Evolutionary conservation across 2,113 vertebrate species (phyloP), one percentile per base, ranked within the genome.

Genomic region (Orycteropus afer): DNA sequence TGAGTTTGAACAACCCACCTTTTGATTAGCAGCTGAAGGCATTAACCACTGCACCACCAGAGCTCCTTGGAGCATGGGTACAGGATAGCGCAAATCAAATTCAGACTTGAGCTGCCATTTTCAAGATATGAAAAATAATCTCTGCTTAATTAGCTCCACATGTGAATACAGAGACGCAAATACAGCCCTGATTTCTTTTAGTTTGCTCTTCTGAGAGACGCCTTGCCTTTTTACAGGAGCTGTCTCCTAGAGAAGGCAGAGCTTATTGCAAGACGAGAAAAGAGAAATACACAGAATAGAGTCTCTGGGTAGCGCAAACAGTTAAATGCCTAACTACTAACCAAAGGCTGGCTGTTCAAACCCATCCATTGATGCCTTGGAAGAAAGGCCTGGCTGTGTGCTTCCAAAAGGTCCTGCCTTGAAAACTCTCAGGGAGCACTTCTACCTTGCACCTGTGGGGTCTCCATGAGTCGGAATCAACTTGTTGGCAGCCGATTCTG

Each of bases 251-350:
- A 49, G 93, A 79, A 5, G 18, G 53, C 80, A 34, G 76, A 65
- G 94, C 79, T 88, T 94, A 69, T 94, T 89, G 47, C 47, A 15
- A 3, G 49, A 7, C 37, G 88, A 95, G 82, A 93, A 93, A 80
- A 86, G 5, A 17, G 8, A 84, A 93, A 78, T 34, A 37, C 0
- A 71, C 27, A 78, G 42, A 81, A 69, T 5, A 20, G 73, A 71
- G 20, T 71, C 69, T 22, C 69, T 40, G 37, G 22, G 69, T 6
- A 11, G 20, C 22, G 9, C 7, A 71, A 40, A 40, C 12, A 10
- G 69, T 22, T 18, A 69, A 69, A 69, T 15, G 34, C 67, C 37
- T 40, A 14, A 65, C 63, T 37, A 3, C 20, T 18, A 71, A 25
- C 20, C 18, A 40, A 71, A 71, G 37, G 18, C 23, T 71, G 7